Evolutionary conservation across 1,140 invertebrate species (phyloP), one percentile per base, ranked within the genome.

Genomic region (Lucilia cuprina): DNA sequence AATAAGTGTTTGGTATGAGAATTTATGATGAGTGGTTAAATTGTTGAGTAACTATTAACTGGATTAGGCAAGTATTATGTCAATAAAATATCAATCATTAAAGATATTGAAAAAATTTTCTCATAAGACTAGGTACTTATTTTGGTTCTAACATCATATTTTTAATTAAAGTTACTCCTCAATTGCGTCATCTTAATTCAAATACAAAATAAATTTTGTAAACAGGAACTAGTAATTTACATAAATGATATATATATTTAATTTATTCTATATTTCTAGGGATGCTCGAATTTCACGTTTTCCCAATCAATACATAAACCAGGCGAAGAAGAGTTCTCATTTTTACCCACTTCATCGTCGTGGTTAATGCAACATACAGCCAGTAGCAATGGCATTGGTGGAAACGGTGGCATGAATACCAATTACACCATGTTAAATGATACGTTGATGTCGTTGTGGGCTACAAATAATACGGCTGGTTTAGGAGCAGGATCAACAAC

Each of bases 251-350:
- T 55, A 12, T 55, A 13, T 55, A 55, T 17, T 55, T 14, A 3
- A 41, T 41, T 41, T 41, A 10, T 12, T 80, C n/a, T 19, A 19
- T 50, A 12, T 12, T 55, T 77, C n/a, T 74, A 91, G 83, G 93
- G 93, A 5, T 96, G 95, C 85, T 93, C 92, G 0, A 95, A 95
- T 84, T 92, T 93, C 2, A 94, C 93, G 0, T 95, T 95, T 86
- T 94, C 93, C 0, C 86, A 92, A 13, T 84, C 86, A 0, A 91
- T 91, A 84, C 83, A 82, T 14, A 91, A 91, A 82, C 89, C 90
- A 0, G 84, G 82, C 34, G 87, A 86, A 10, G 85, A 86, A 25
- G 78, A 80, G 5, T 80, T 49, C 19, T 80, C 77, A 14, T 49
- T 80, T 50, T 49, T 80, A 21, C 77, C 77, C 19, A 80, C 35